phyloP scores from a whole-genome alignment of 2,797 vertebrate species.

The Lemur catta region DNA sequence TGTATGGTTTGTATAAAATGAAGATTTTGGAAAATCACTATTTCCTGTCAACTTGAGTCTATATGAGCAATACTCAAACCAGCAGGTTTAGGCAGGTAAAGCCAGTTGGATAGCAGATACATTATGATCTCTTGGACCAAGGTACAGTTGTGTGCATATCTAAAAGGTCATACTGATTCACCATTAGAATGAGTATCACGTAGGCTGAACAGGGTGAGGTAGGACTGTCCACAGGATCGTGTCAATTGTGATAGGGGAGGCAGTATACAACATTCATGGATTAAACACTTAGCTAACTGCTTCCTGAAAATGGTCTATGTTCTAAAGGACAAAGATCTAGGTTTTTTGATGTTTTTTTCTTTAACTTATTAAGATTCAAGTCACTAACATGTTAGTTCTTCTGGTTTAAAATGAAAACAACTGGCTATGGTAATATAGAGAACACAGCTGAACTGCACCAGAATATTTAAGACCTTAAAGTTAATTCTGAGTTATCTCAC shows the following conservation, averaged over 20 bases:
- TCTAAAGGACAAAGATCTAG: constrained; percentile 29
- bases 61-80: not conserved
- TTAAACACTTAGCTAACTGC: not conserved
- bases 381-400: not conserved
- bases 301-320: not conserved
- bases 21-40: not conserved
- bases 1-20: constrained; percentile 21
- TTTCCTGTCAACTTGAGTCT: not conserved
- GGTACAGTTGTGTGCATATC: not conserved
- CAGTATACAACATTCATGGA: not conserved
- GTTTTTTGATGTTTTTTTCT: not conserved
- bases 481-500: constrained; percentile 19
- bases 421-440: not conserved
- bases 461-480: constrained; percentile 53
- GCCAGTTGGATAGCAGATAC: not conserved
- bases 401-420: constrained; percentile 45
- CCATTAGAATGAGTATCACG: not conserved
- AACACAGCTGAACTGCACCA: constrained; percentile 31
- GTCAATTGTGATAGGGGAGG: not conserved
- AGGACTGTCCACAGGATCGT: constrained; percentile 29
- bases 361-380: not conserved
- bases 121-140: not conserved
- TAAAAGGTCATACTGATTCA: not conserved
- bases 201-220: constrained; percentile 45
- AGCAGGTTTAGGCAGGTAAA: not conserved